A percentile compares a stretch with the other conserved stretches of the same genome.
These are phyloP conservation scores for Lethrus apterus DNA, from an alignment of 1,140 invertebrate species.

Conservation along the genomic window DNA sequence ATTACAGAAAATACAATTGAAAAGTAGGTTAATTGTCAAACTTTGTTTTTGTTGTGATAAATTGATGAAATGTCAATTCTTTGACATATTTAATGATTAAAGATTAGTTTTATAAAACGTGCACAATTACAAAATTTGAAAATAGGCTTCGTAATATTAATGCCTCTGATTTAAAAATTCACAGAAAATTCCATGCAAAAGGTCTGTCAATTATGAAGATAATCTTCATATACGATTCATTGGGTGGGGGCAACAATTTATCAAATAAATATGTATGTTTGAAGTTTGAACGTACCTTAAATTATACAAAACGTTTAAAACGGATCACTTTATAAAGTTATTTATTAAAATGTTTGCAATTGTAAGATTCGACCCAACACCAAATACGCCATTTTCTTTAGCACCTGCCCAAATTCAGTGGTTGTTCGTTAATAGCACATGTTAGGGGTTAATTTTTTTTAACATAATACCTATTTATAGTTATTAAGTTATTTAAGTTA, in stretches of 20 bases:
- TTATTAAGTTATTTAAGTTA: no score
- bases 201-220: no score
- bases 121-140: background rate
- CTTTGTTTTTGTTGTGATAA: background rate
- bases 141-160: background rate
- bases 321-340: background rate
- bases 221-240: no score
- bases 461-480: no score
- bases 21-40: background rate
- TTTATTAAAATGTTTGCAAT: background rate
- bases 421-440: constrained; percentile 19
- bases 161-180: no score
- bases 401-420: constrained; percentile 19
- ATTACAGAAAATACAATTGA: background rate
- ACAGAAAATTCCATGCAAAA: no score
- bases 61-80: background rate
- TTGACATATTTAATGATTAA: background rate
- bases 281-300: background rate
- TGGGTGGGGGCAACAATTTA: no score
- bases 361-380: constrained; percentile 8
- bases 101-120: background rate
- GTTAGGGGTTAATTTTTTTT: no score
- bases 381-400: constrained; percentile 27
- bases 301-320: background rate
- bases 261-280: background rate